phyloP scores from a whole-genome alignment of 2,797 vertebrate species.

The Phyllotis vaccarum region DNA sequence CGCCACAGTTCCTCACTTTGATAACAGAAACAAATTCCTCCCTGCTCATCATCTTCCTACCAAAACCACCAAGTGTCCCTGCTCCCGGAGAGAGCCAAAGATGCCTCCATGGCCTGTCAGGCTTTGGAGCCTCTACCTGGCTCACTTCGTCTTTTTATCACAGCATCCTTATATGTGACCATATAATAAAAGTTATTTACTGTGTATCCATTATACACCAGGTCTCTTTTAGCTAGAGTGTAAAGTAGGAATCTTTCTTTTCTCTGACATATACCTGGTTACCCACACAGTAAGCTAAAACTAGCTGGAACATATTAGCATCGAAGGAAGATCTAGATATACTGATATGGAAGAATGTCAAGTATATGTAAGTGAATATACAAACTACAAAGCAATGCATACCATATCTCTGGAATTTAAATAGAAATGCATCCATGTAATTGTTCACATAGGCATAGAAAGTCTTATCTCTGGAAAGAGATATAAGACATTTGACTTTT shows the following conservation, averaged over 20 bases:
- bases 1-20: neutral
- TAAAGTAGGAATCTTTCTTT: constrained; percentile 18
- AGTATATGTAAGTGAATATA: neutral
- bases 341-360: neutral
- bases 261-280: neutral
- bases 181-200: neutral
- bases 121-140: neutral
- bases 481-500: constrained; percentile 14
- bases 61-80: neutral
- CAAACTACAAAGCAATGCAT: neutral
- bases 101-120: neutral
- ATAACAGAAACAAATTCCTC: neutral
- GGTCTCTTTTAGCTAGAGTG: neutral
- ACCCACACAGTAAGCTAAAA: neutral
- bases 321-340: neutral
- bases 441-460: neutral
- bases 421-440: neutral
- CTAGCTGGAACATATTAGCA: neutral
- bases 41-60: neutral
- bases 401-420: neutral
- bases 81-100: neutral
- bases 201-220: neutral
- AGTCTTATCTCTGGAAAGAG: neutral
- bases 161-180: neutral
- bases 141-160: neutral